A percentile compares a stretch with the other conserved stretches of the same genome.
Evolutionary conservation across 1,140 invertebrate species (phyloP).

Genomic region (Lasioglossum baleicum): DNA sequence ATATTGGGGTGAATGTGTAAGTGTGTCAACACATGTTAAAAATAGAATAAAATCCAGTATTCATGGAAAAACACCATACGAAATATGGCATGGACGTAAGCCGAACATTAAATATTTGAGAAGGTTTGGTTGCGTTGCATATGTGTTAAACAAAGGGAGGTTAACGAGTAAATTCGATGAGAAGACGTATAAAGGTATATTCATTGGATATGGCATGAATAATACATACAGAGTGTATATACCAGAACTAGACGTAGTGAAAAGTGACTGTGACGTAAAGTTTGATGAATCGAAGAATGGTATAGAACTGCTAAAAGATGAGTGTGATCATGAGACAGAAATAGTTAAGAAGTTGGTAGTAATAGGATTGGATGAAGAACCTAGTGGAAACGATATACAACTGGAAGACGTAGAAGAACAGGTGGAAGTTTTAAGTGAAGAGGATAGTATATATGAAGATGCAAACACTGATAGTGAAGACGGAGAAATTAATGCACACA

Average conservation of each 20-base stretch:
- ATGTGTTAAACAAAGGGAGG: background rate
- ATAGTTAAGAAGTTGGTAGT: background rate
- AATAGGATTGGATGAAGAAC: background rate
- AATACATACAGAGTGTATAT: background rate
- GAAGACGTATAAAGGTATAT: too few species aligned
- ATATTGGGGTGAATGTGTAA: background rate
- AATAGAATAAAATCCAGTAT: background rate
- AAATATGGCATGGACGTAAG: constrained; percentile 1
- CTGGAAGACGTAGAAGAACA: too few species aligned
- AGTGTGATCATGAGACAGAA: background rate
- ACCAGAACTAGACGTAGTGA: background rate
- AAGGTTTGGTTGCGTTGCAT: constrained; percentile 6
- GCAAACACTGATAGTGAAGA: too few species aligned
- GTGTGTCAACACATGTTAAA: background rate
- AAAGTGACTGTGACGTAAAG: constrained; percentile 23
- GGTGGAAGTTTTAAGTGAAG: too few species aligned
- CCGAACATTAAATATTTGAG: constrained; percentile 1
- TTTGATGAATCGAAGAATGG: constrained; percentile 23
- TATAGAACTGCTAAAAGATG: background rate
- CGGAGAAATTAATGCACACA: too few species aligned
- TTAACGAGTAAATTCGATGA: too few species aligned
- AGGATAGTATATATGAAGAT: too few species aligned
- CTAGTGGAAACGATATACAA: background rate
- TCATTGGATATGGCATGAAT: too few species aligned
- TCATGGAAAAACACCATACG: background rate